A percentile compares a stretch with the other conserved stretches of the same genome.
These are phyloP conservation scores for Drosophila bocqueti DNA, from an alignment of 1,140 invertebrate species.

Conservation along the genomic window DNA sequence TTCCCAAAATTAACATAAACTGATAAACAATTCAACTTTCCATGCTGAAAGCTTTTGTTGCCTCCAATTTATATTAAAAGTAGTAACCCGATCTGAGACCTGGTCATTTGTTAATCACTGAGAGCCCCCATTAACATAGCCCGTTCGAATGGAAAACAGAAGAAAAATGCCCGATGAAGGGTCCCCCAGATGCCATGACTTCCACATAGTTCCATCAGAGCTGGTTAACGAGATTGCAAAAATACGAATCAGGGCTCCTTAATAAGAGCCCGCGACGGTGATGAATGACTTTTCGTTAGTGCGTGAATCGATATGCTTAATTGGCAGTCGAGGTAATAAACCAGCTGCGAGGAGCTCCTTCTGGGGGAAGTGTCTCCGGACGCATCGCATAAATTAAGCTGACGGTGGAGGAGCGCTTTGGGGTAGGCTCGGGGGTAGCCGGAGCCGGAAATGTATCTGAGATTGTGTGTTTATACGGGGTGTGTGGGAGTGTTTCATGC, in stretches of 20 bases:
- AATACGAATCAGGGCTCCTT: slow-evolving; percentile 7
- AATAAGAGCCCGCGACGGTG: slow-evolving; percentile 23
- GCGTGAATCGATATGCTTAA: slow-evolving; percentile 40
- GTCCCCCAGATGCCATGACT: not conserved
- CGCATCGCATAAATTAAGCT: slow-evolving; percentile 38
- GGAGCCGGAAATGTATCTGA: slow-evolving; percentile 30
- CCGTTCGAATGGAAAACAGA: not conserved
- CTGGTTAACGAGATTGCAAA: slow-evolving; percentile 11
- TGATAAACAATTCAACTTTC: slow-evolving; percentile 4
- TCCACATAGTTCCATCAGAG: not conserved
- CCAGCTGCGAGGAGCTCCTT: slow-evolving; percentile 28
- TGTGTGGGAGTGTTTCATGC: slow-evolving; percentile 43
- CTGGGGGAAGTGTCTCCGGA: slow-evolving; percentile 26
- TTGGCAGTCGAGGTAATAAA: slow-evolving; percentile 37
- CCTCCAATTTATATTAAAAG: not conserved
- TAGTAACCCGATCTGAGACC: not conserved
- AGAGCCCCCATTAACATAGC: not conserved
- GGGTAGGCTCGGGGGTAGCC: not conserved
- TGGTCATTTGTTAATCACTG: not conserved
- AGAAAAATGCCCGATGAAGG: not conserved
- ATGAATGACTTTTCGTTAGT: slow-evolving; percentile 51
- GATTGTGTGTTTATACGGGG: slow-evolving; percentile 10
- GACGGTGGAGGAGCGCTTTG: not conserved
- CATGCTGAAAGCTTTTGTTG: not conserved
- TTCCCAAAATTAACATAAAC: slow-evolving; percentile 10